A percentile compares a stretch with the other conserved stretches of the same genome.
These are phyloP conservation scores for Porites australiensis DNA, from an alignment of 64 coral and sea anemone genomes.

Conservation along the genomic window DNA sequence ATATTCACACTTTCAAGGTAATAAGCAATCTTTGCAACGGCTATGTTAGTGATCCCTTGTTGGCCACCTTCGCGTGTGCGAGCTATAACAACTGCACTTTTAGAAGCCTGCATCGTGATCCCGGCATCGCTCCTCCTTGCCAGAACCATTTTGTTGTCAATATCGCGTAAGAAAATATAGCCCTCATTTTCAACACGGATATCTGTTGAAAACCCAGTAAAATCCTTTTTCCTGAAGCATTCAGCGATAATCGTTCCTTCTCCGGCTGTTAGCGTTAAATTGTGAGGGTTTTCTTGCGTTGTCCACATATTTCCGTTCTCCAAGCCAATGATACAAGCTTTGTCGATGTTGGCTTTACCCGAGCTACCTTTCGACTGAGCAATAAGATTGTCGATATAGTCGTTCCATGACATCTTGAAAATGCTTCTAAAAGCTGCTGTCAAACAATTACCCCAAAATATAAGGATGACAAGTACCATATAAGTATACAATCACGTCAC, in stretches of 20 bases:
- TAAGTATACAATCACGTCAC: no score
- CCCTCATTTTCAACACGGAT: slow-evolving; percentile 48
- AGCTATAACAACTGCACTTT: slow-evolving; percentile 86
- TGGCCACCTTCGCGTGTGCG: slow-evolving; percentile 59
- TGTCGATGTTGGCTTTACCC: slow-evolving; percentile 53
- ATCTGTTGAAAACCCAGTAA: slow-evolving; percentile 42
- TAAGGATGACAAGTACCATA: no score
- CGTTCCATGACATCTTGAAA: slow-evolving; percentile 55
- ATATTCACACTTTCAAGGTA: slow-evolving; percentile 80
- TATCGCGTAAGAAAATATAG: slow-evolving; percentile 82
- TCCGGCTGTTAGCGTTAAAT: slow-evolving; percentile 21
- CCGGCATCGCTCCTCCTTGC: slow-evolving; percentile 64
- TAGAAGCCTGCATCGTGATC: slow-evolving; percentile 70
- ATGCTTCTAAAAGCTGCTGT: no score
- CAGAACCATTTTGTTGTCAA: slow-evolving; percentile 75
- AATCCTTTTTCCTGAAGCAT: slow-evolving; percentile 79
- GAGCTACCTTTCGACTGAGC: slow-evolving; percentile 52
- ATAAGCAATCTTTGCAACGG: slow-evolving; percentile 86
- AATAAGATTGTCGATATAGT: slow-evolving; percentile 76
- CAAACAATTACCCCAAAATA: no score
- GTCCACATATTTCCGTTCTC: slow-evolving; percentile 70
- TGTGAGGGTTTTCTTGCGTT: slow-evolving; percentile 40
- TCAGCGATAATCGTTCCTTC: slow-evolving; percentile 68
- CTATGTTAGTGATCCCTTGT: slow-evolving; percentile 87
- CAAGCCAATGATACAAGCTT: slow-evolving; percentile 74